These are phyloP conservation scores for Melinaea menophilus DNA, from an alignment of 2,888 invertebrate genomes.

Conservation along the genomic window DNA sequence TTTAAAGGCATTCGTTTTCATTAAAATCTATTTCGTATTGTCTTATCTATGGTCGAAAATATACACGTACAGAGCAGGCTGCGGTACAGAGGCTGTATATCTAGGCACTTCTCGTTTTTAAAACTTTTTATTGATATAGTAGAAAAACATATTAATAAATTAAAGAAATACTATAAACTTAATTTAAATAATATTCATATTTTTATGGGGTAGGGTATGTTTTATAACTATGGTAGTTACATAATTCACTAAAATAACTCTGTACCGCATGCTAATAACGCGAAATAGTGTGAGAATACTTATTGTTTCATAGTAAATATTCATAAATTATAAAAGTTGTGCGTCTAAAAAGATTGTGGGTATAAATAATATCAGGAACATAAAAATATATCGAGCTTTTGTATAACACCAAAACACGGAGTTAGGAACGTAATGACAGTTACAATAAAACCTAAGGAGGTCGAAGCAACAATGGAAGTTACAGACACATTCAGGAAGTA, in stretches of 20 bases:
- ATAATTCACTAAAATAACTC: conserved; percentile 5
- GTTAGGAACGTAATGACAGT: conserved; percentile 32
- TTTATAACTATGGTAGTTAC: too few species aligned
- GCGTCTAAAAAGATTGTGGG: conserved; percentile 18
- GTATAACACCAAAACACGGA: conserved; percentile 25
- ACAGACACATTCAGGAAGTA: conserved; percentile 58
- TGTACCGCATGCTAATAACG: conserved; percentile 18
- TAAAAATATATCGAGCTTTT: conserved; percentile 10
- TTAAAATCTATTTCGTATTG: conserved; percentile 73
- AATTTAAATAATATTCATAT: neutral
- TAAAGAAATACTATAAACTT: neutral
- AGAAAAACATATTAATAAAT: neutral
- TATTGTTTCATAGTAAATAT: conserved; percentile 12
- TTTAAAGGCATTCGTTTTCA: conserved; percentile 66
- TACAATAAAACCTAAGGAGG: conserved; percentile 30
- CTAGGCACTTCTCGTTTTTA: conserved; percentile 22
- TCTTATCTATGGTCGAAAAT: conserved; percentile 74
- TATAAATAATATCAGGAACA: neutral
- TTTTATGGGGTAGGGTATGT: too few species aligned
- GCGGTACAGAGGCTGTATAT: conserved; percentile 19
- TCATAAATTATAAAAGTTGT: conserved; percentile 19
- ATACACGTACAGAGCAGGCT: conserved; percentile 38
- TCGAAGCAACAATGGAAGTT: conserved; percentile 72
- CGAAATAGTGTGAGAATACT: conserved; percentile 18
- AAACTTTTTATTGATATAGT: neutral